Conservation (phyloP, 2,113 vertebrate genomes). For the Illadopsis cleaveri region DNA sequence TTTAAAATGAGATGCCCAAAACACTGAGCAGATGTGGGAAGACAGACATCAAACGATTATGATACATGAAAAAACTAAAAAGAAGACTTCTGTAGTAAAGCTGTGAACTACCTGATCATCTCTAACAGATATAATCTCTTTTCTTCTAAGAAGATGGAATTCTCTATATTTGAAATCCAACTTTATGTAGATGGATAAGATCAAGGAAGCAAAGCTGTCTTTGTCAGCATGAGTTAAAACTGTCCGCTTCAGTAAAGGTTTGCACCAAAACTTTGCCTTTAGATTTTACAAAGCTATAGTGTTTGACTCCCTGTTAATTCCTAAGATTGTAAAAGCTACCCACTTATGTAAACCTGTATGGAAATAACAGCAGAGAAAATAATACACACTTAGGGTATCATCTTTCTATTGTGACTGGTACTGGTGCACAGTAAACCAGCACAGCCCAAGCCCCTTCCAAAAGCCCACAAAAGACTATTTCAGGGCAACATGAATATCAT, state of each 20-base stretch:
- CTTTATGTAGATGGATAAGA: background rate
- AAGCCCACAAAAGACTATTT: background rate
- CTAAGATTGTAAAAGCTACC: background rate
- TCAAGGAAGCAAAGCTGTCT: background rate
- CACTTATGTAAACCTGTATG: background rate
- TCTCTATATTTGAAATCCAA: background rate
- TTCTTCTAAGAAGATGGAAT: background rate
- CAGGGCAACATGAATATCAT: background rate
- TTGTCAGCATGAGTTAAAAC: background rate
- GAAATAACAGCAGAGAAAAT: background rate
- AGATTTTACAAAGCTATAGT: background rate
- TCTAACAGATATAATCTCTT: background rate
- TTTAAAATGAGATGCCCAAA: background rate
- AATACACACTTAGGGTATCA: background rate
- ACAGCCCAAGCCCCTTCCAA: background rate
- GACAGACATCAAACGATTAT: background rate
- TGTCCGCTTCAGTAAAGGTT: background rate
- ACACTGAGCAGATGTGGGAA: background rate
- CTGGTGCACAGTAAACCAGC: background rate
- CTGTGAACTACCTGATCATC: background rate
- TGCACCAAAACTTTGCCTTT: background rate
- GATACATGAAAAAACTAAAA: background rate
- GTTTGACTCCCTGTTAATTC: background rate
- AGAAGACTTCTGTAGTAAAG: background rate
- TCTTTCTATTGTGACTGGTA: background rate